Conservation (phyloP, 2,113 vertebrate genomes). For the Cyanistes caeruleus region DNA sequence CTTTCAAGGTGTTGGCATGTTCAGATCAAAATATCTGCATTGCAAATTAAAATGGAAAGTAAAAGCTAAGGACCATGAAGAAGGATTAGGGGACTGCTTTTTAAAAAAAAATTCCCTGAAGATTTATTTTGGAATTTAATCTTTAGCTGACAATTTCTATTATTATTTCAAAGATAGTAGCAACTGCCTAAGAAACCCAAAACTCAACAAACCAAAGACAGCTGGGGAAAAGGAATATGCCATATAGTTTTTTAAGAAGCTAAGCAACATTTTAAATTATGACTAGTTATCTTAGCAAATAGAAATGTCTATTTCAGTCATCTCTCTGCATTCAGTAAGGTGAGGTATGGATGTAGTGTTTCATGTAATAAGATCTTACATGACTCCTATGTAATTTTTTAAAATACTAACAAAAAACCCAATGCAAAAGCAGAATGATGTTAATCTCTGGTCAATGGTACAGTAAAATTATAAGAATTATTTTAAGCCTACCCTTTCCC, state of each 20-base stretch:
- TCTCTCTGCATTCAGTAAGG: background rate
- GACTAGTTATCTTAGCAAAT: background rate
- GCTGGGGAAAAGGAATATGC: background rate
- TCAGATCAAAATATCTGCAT: background rate
- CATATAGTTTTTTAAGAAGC: background rate
- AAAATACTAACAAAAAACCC: background rate
- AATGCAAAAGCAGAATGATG: background rate
- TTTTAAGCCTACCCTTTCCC: background rate
- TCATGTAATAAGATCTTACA: background rate
- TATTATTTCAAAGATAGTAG: background rate
- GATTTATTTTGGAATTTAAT: background rate
- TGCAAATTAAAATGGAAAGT: background rate
- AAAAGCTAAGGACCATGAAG: background rate
- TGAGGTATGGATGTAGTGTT: background rate
- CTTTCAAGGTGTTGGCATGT: background rate
- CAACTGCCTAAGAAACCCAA: background rate
- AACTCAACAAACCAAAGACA: background rate
- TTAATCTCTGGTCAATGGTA: background rate
- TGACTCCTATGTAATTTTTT: background rate
- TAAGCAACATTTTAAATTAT: background rate
- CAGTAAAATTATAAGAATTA: background rate
- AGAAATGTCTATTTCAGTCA: background rate
- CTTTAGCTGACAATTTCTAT: background rate
- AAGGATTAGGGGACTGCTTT: background rate
- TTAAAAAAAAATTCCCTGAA: background rate